Evolutionary conservation across 2,888 invertebrate genomes (phyloP), one percentile per base, ranked within the genome.

Genomic region (Cosmorhoe ocellata): DNA sequence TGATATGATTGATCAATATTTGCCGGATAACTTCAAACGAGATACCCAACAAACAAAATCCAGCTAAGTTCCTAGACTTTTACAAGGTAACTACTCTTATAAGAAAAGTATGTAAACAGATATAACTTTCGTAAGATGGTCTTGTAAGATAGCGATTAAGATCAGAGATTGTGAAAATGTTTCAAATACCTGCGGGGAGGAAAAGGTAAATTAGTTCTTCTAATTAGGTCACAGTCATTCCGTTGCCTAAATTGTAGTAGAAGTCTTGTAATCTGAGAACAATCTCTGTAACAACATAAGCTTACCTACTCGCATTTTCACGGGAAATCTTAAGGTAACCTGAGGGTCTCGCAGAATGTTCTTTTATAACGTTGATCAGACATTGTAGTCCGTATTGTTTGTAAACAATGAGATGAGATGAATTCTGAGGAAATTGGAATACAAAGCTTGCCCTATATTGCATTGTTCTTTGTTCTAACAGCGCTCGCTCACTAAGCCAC

Each of bases 161-260:
- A 47, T 43, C 34, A 22, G 43, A 46, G 40, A 58, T 60, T 56
- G 40, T 39, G 49, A 39, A 8, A 50, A 42, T 37, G 40, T 41
- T 52, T 44, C 51, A 41, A 51, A 58, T 56, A 56, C 56, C 58
- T 61, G 47, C 38, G 51, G 60, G 58, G 45, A 56, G 50, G 37
- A 50, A 46, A 58, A 58, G 56, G 58, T 55, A 58, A 58, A 56
- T 61, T 58, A 58, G 50, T 45, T 43, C 54, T 14, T 45, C 50
- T 58, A 61, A 61, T 61, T 61, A 56, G 54, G 58, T 56, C 58
- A 52, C 58, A 61, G 61, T 42, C 45, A 55, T 58, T 50, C 54
- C 34, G 28, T 34, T 51, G 48, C 27, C 45, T 53, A 53, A 56
- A 61, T 56, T 58, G 52, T 56, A 48, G 51, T 55, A 52, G 52